A percentile compares a stretch with the other conserved stretches of the same genome.
Conservation (phyloP, 2,888 invertebrate genomes). For the Leptopterna dolabrata region DNA sequence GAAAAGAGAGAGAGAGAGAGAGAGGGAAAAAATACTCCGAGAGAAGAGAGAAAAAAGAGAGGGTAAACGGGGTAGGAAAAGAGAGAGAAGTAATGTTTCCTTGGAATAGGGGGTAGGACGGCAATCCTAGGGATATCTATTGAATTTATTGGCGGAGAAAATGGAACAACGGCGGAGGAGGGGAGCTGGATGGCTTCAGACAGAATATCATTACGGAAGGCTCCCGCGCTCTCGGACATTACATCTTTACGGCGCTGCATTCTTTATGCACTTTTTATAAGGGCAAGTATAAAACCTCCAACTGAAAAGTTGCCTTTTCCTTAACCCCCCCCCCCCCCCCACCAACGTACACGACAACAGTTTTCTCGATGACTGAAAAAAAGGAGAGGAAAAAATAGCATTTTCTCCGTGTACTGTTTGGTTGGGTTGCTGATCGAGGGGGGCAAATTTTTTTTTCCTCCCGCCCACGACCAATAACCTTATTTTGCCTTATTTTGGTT, state of each 20-base stretch:
- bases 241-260: conserved; percentile 59
- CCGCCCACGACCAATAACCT: too few species aligned
- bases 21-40: neutral
- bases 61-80: conserved; percentile 49
- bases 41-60: conserved; percentile 46
- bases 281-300: conserved; percentile 47
- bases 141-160: conserved; percentile 62
- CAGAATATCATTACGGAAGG: conserved; percentile 58
- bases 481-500: too few species aligned
- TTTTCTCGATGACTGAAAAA: conserved; percentile 28
- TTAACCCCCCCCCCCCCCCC: neutral
- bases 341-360: too few species aligned
- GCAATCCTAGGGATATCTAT: conserved; percentile 61
- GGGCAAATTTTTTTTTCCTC: too few species aligned
- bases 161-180: conserved; percentile 53
- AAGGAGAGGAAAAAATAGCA: neutral
- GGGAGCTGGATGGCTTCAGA: conserved; percentile 58
- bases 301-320: conserved; percentile 45
- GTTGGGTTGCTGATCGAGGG: neutral
- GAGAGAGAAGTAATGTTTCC: conserved; percentile 58
- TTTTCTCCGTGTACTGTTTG: neutral
- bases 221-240: conserved; percentile 50
- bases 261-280: conserved; percentile 61
- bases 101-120: conserved; percentile 49
- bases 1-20: too few species aligned